A percentile compares a stretch with the other conserved stretches of the same genome.
These are phyloP conservation scores for Tenualosa ilisha DNA, from an alignment of 2,797 vertebrate genomes.

Conservation along the genomic window DNA sequence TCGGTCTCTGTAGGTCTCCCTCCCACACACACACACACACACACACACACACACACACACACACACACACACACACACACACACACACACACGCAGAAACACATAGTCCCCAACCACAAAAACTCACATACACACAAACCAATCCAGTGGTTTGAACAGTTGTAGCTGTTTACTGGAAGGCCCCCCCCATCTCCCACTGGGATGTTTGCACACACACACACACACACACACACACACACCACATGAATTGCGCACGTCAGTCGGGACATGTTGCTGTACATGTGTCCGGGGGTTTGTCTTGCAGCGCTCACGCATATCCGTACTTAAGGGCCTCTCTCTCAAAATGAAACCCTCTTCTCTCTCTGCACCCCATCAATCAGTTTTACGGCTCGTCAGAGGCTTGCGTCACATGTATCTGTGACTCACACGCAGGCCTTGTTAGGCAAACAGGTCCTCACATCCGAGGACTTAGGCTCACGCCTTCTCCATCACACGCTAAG, in stretches of 20 bases:
- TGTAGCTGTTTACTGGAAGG: constrained; percentile 4
- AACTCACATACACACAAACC: not conserved
- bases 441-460: not conserved
- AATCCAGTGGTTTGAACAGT: not conserved
- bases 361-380: not conserved
- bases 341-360: not conserved
- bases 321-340: not conserved
- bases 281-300: not conserved
- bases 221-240: not conserved
- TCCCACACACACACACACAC: constrained; percentile 7
- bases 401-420: not conserved
- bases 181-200: not conserved
- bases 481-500: too few relatives aligned
- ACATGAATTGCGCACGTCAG: not conserved
- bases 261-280: not conserved
- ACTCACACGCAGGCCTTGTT: not conserved
- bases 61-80: constrained; percentile 11
- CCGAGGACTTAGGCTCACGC: too few relatives aligned
- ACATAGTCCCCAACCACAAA: not conserved
- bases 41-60: not conserved
- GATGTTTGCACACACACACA: not conserved
- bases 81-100: constrained; percentile 14
- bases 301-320: not conserved
- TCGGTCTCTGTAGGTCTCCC: too few relatives aligned
- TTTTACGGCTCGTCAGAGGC: not conserved